Conservation (phyloP, 2,888 invertebrate genomes). For the Lottia scabra region DNA sequence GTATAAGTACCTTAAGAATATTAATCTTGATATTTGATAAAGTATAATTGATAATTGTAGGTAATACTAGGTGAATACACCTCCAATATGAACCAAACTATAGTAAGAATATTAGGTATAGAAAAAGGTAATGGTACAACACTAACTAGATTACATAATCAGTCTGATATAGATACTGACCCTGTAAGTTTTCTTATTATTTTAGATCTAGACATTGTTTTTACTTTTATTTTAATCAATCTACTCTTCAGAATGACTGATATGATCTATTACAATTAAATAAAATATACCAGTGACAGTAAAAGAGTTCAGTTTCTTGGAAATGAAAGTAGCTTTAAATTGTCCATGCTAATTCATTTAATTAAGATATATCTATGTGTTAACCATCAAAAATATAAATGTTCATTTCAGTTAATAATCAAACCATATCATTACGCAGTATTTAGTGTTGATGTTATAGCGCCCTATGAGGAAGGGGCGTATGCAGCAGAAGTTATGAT, state of each 20-base stretch:
- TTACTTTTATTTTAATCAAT: no score
- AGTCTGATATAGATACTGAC: constrained; percentile 51
- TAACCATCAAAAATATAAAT: no score
- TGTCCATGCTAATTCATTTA: no score
- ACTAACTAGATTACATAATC: constrained; percentile 61
- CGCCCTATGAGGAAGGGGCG: constrained; percentile 78
- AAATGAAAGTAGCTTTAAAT: no score
- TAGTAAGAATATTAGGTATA: constrained; percentile 66
- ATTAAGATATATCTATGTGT: no score
- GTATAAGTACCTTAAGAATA: no score
- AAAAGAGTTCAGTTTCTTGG: no score
- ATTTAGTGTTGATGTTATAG: constrained; percentile 79
- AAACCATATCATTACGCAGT: constrained; percentile 75
- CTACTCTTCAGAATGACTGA: no score
- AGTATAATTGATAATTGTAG: constrained; percentile 41
- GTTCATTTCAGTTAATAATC: constrained; percentile 60
- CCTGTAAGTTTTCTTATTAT: constrained; percentile 45
- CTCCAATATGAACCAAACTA: constrained; percentile 62
- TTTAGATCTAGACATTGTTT: no score
- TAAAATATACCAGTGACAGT: no score
- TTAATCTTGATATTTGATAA: not conserved
- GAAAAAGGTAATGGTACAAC: constrained; percentile 68
- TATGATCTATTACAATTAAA: no score
- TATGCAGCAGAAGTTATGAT: constrained; percentile 80
- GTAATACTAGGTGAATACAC: constrained; percentile 60